Evolutionary conservation across 2,888 invertebrate genomes (phyloP), one percentile per base, ranked within the genome.

Genomic region (Melanostoma scalare): DNA sequence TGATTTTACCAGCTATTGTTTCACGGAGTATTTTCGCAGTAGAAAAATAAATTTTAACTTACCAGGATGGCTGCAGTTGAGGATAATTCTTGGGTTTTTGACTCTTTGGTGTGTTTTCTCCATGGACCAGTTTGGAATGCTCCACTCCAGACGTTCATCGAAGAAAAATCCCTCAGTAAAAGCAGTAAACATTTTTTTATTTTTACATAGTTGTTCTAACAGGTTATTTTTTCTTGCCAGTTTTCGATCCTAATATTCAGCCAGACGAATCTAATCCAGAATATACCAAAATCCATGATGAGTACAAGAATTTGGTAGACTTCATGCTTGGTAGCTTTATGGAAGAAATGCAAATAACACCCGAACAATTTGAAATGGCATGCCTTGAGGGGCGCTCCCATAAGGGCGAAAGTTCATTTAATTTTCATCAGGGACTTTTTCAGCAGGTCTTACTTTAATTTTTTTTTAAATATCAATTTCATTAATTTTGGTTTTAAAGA

Each of bases 121-220:
- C 96, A 97, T 90, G 97, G 98, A 2, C 97, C 98, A 0, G 94
- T 98, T 56, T 98, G 98, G 96, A 97, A 97, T 89, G 95, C 96
- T 9, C 98, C 98, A 0, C 92, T 98, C 67, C 94, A 97, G 88
- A 96, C 96, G 38, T 98, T 98, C 89, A 96, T 98, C 86, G 98
- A 98, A 91, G 96, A 97, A 89, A 97, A 97, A 91, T 98, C 97
- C 71, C 92, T 97, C 86, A 96, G 98, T 98, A 93, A 20, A 20
- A 92, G 94, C 91, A 76, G 46, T 31, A 9, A 0, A 38, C 4
- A 20, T 20, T 31, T 33, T 6, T 20, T 20, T 1, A 20, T 20
- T 20, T 20, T 20, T n/a, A n/a, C n/a, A n/a, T n/a, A 20, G 20
- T 20, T 20, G 20, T 20, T 20, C 20, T 20, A 20, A 20, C 20